Evolutionary conservation across 2,888 invertebrate species (phyloP), one percentile per base, ranked within the genome.

Genomic region (Drosophila nr. perissopoda): DNA sequence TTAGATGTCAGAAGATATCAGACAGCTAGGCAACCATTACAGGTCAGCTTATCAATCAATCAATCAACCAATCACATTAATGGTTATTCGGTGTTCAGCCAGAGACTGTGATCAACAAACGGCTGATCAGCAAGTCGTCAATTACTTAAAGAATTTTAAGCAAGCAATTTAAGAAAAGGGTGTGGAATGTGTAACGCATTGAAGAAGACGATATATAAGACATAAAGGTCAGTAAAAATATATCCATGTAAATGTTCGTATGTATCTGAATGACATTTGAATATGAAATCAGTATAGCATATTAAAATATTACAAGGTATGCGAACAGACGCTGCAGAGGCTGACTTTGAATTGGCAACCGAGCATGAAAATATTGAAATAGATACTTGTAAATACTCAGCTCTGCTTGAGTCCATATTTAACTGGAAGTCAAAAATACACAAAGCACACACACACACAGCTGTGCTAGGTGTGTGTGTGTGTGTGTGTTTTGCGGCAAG

Each of bases 331-430:
- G 40, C 21, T 46, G 53, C 72, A 65, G 71, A 52, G 51, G 53
- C 40, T 56, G 52, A 57, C 65, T 54, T 57, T 51, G 54, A 53
- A 49, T 53, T 33, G 58, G 36, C 81, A 81, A 40, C 57, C 60
- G 70, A 70, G 74, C 70, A 74, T 70, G 54, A 79, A 80, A 80
- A 79, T 79, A 79, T 79, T 79, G 65, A 76, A 79, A 79, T 65
- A 70, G 73, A 67, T 60, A 73, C 79, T 72, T 61, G 53, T 61
- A 40, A 16, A 51, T 54, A 61, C 63, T 61, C 36, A 21, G 51
- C 51, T 27, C 71, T 63, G 72, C 63, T 53, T 70, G 36, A 69
- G 58, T 69, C 52, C 79, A 76, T 69, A 70, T 67, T 70, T 80
- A 76, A 61, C 80, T 80, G 63, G 59, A 76, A 80, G 80, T 76